phyloP scores from a whole-genome alignment of 92 coral and sea anemone species.

The Parazoanthus swiftii region DNA sequence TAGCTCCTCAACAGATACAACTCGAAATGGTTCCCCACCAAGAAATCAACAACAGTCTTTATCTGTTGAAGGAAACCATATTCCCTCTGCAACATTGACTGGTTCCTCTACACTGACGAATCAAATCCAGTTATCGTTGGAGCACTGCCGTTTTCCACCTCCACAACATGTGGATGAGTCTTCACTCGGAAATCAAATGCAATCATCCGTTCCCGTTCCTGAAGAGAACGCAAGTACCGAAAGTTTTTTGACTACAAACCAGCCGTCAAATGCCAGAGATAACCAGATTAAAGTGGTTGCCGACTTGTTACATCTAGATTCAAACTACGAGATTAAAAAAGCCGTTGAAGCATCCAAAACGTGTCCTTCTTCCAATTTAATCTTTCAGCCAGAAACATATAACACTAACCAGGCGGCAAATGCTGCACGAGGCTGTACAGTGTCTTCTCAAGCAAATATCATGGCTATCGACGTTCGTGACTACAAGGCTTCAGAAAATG shows the following conservation, averaged over 20 bases:
- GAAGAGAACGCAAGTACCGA: not conserved
- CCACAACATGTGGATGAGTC: no score
- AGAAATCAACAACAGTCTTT: not conserved
- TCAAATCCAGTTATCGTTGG: not conserved
- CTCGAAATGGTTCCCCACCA: not conserved
- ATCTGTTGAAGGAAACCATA: not conserved
- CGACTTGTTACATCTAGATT: not conserved
- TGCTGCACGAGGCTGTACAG: not conserved
- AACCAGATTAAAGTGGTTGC: not conserved
- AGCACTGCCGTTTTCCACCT: not conserved
- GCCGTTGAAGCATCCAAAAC: not conserved
- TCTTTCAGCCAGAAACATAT: not conserved
- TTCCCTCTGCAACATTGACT: not conserved
- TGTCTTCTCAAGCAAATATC: not conserved
- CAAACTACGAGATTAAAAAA: not conserved
- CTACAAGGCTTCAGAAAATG: not conserved
- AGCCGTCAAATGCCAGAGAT: not conserved
- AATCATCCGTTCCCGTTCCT: not conserved
- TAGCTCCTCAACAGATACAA: not conserved
- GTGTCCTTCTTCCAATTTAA: not conserved
- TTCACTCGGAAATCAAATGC: not conserved
- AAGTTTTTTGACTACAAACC: not conserved
- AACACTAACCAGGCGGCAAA: not conserved
- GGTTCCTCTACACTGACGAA: not conserved
- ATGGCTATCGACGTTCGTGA: not conserved